Evolutionary conservation across 2,113 vertebrate genomes (phyloP), one percentile per base, ranked within the genome.

Genomic region (Cyphomyrus plagiostoma): DNA sequence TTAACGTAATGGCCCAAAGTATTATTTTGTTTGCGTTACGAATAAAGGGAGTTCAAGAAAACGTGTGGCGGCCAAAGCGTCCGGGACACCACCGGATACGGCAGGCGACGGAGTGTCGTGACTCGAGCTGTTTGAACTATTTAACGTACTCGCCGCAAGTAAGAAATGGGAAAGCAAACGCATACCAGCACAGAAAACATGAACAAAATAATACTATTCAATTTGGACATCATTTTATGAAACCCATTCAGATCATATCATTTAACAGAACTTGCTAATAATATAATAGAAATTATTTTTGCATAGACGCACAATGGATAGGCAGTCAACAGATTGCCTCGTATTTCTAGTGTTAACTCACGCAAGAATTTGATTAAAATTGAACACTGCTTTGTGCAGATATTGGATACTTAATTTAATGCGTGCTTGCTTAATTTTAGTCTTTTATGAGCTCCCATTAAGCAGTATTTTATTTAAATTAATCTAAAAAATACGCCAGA

Each of bases 51-150:
- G 88, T 11, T 89, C 26, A 46, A 74, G 89, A 50, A 92, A 91
- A 93, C 92, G 92, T 93, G 95, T 95, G 95, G 95, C 96, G 96
- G 95, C 95, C 95, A 95, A 94, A 95, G 96, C 96, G 95, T 93
- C 92, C 89, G 91, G 93, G 95, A 94, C 95, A 95, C 93, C 95
- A 96, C 97, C 97, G 97, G 97, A 98, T 97, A 94, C 96, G 94
- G 96, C 96, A 96, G 96, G 96, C 97, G 97, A 96, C 97, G 91
- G 94, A 89, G 94, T 95, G 97, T 97, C 97, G 96, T 98, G 97
- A 97, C 96, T 95, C 93, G 91, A 93, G 94, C 90, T 90, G 93
- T 93, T 93, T 94, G 91, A 62, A 94, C 92, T 94, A 92, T 53
- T 53, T 93, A 93, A 90, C 90, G 90, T 90, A 91, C 77, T 26